Evolutionary conservation across 2,888 invertebrate species (phyloP).

Genomic region (Hirudinaria manillensis): DNA sequence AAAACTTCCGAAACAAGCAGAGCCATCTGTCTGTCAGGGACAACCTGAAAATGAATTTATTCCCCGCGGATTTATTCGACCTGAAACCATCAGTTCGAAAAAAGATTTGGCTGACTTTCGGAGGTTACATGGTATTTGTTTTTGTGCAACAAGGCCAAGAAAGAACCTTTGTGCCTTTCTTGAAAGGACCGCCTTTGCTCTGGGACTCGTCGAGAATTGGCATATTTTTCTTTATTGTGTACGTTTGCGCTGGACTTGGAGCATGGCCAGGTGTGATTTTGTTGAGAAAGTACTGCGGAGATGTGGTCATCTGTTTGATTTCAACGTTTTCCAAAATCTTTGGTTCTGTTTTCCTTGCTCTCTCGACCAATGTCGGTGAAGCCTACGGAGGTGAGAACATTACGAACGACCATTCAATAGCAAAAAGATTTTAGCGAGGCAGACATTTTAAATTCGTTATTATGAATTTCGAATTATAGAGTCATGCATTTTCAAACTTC

Average conservation of each 20-base stretch:
- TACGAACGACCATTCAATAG: not conserved
- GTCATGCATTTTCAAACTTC: not conserved
- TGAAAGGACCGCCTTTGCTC: slow-evolving; percentile 41
- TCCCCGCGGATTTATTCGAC: slow-evolving; percentile 35
- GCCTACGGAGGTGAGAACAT: slow-evolving; percentile 42
- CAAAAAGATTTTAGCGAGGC: too few species aligned
- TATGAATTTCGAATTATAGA: not conserved
- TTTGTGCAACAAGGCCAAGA: slow-evolving; percentile 52
- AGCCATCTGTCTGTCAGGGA: slow-evolving; percentile 26
- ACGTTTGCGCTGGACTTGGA: slow-evolving; percentile 37
- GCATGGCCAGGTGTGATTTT: slow-evolving; percentile 41
- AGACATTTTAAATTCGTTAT: not conserved
- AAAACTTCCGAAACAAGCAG: slow-evolving; percentile 16
- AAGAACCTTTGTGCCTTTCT: slow-evolving; percentile 49
- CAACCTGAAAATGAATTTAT: not conserved
- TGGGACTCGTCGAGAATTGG: slow-evolving; percentile 40
- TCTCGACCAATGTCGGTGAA: slow-evolving; percentile 12
- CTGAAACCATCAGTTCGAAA: slow-evolving; percentile 41
- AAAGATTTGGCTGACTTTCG: slow-evolving; percentile 50
- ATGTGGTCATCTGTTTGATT: slow-evolving; percentile 44
- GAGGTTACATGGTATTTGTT: slow-evolving; percentile 51
- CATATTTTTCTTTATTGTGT: slow-evolving; percentile 39
- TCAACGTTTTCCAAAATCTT: slow-evolving; percentile 50
- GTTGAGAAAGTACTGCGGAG: slow-evolving; percentile 35
- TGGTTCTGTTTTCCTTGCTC: slow-evolving; percentile 50